Evolutionary conservation across 1,140 invertebrate species (phyloP), one percentile per base, ranked within the genome.

Genomic region (Temnothorax longispinosus): DNA sequence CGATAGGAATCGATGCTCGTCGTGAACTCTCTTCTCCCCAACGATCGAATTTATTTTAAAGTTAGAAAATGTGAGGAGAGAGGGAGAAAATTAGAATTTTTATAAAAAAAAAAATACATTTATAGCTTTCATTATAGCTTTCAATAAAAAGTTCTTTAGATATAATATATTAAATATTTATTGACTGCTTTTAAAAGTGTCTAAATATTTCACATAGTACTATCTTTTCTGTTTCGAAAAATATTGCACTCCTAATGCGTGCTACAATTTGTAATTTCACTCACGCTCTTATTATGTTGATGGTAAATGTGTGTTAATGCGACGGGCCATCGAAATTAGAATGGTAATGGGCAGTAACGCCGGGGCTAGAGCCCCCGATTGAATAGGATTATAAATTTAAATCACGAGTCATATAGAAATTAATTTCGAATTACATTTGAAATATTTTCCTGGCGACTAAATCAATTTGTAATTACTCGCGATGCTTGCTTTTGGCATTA

Each of bases 371-470:
- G 74, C 74, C 50, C 52, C 87, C 62, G 78, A 54, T 86, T 88
- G 88, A 78, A 90, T 90, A 87, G 88, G 85, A 90, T 89, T 90
- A 90, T 90, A 89, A 90, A 90, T 90, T 90, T 90, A 90, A 90
- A 90, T 90, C 88, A 89, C 85, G 88, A 86, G 74, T 90, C 85
- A 89, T 87, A 87, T 84, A 89, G 89, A 87, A 90, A 90, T 90
- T 89, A 90, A 90, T 90, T 90, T 87, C 88, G 67, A 89, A 90
- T 90, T 90, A 89, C 85, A 88, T 65, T 69, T 58, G 64, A 65
- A 64, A 81, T 85, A 85, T 76, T 76, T 75, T 78, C 72, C 65
- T 27, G 65, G 44, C 52, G 85, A 89, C 88, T 90, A 89, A 89
- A 89, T 90, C 89, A 90, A 90, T 90, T 89, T 89, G 85, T 90